Percentiles rank a stretch among this genome's conserved stretches.
phyloP scores from a whole-genome alignment of 1,140 invertebrate species.

The Formica selysi region DNA sequence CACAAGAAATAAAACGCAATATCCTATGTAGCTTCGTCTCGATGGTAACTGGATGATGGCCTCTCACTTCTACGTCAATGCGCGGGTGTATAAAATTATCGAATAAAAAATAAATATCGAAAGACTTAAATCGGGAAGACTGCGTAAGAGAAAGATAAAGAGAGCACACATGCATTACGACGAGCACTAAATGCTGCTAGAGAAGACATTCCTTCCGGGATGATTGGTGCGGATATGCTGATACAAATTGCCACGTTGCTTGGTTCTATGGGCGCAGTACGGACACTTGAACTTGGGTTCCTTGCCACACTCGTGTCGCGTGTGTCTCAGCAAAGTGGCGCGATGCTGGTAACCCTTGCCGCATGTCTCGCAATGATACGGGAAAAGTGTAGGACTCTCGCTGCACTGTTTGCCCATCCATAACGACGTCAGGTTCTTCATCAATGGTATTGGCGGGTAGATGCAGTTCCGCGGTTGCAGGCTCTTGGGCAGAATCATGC shows the following conservation, averaged over 20 bases:
- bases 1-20: not conserved
- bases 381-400: conserved; percentile 66
- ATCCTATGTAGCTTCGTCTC: not conserved
- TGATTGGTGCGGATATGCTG: conserved; percentile 86
- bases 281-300: conserved; percentile 88
- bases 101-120: not conserved
- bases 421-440: conserved; percentile 79
- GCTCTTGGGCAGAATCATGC: conserved; percentile 69
- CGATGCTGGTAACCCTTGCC: conserved; percentile 88
- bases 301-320: conserved; percentile 88
- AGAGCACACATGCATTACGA: not conserved
- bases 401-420: conserved; percentile 80
- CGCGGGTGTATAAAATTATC: not conserved
- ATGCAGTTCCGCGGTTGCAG: conserved; percentile 61
- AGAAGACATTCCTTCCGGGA: conserved; percentile 82
- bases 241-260: conserved; percentile 87
- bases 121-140: conserved; percentile 17
- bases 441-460: conserved; percentile 76
- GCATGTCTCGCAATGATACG: conserved; percentile 87
- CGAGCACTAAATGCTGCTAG: conserved; percentile 73
- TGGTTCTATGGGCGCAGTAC: conserved; percentile 86
- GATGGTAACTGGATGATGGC: conserved; percentile 25
- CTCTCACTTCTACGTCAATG: not conserved
- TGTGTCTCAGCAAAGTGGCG: conserved; percentile 87
- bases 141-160: not conserved